Base-by-base conservation (phyloP, 2,888 invertebrate genomes). In the Prosapia bicincta region DNA sequence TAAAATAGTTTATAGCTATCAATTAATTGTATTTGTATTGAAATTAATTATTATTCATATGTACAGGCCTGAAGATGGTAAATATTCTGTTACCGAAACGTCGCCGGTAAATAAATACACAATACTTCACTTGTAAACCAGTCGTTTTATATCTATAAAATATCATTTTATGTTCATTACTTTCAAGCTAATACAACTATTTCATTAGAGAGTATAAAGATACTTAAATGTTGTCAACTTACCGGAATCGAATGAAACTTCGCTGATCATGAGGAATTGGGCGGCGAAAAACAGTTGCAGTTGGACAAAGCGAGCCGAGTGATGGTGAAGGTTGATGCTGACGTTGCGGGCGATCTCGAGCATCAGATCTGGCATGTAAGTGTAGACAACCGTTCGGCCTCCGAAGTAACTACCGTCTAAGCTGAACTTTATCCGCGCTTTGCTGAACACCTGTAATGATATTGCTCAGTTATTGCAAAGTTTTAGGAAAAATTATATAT, bases 191-290 rank as follows among this genome's bases (percentile, higher is more conserved):
- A n/a, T n/a, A n/a, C n/a, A n/a, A n/a, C n/a, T n/a, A n/a, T n/a
- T n/a, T n/a, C n/a, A n/a, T n/a, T n/a, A n/a, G n/a, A n/a, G n/a
- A n/a, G n/a, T n/a, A n/a, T n/a, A n/a, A n/a, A n/a, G n/a, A n/a
- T n/a, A n/a, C n/a, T n/a, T n/a, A n/a, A n/a, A 7, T 25, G 9
- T 6, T 26, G 10, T 26, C 54, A 67, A 83, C 85, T 86, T 83
- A 89, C 89, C 86, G 79, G 88, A 88, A 79, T 89, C 87, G 82
- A 90, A 90, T 66, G 86, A 85, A 76, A 92, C 88, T 85, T 93
- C 93, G 83, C 91, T 90, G 80, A 93, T 87, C 87, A 92, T 89
- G 81, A 93, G 89, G 92, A 92, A 92, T 75, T 88, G 87, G 72
- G 89, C 87, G 70, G 90, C 90, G 82, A 92, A 93, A 83, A 88